A percentile compares a stretch with the other conserved stretches of the same genome.
Evolutionary conservation across 2,888 invertebrate species (phyloP).

Genomic region (Ornithoptera priamus): DNA sequence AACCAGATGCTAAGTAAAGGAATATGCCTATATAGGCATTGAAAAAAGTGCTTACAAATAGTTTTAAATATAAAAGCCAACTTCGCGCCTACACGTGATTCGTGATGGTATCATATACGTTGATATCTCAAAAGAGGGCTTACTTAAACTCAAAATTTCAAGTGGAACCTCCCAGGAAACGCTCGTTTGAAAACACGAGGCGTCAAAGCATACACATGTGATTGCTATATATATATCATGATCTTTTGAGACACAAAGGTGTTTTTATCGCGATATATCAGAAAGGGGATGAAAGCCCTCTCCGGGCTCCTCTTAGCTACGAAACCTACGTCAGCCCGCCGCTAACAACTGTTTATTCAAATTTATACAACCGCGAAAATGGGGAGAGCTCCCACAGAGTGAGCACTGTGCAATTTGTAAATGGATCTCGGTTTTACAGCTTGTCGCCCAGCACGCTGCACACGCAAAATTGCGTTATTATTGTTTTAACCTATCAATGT

Average conservation of each 20-base stretch:
- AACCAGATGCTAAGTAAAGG: no score
- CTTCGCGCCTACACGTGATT: neutral
- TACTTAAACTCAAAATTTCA: neutral
- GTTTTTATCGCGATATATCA: slow-evolving; percentile 22
- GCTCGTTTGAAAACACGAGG: slow-evolving; percentile 7
- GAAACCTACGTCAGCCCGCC: slow-evolving; percentile 37
- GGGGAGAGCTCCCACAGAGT: slow-evolving; percentile 55
- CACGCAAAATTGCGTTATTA: neutral
- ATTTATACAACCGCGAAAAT: slow-evolving; percentile 65
- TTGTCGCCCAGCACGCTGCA: slow-evolving; percentile 33
- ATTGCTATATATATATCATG: slow-evolving; percentile 13
- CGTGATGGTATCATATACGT: neutral
- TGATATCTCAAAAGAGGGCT: neutral
- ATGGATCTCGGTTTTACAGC: slow-evolving; percentile 57
- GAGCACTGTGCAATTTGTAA: slow-evolving; percentile 67
- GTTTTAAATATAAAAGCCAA: neutral
- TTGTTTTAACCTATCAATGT: neutral
- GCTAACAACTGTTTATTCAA: slow-evolving; percentile 58
- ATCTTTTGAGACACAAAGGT: slow-evolving; percentile 32
- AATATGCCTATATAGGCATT: no score
- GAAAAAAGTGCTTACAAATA: no score
- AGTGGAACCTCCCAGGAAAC: neutral
- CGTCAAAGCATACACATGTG: slow-evolving; percentile 13
- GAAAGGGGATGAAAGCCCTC: slow-evolving; percentile 27
- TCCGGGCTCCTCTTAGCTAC: slow-evolving; percentile 12